Percentiles rank a stretch among this genome's conserved stretches.
phyloP scores from a whole-genome alignment of 2,797 vertebrate species.

The Epinephelus coioides region DNA sequence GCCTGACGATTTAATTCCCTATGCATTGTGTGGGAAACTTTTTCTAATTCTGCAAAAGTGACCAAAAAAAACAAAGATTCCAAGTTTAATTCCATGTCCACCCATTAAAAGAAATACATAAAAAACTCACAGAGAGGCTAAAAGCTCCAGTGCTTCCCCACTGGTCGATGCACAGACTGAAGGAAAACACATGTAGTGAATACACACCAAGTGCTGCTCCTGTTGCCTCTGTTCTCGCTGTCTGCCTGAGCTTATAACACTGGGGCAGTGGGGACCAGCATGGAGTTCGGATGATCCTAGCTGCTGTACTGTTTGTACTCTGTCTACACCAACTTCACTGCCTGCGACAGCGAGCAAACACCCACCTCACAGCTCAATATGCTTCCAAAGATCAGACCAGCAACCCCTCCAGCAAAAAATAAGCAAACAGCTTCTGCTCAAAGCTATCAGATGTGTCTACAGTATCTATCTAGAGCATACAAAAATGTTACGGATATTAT shows the following conservation, averaged over 20 bases:
- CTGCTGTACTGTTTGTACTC: conserved; percentile 60
- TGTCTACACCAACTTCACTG: conserved; percentile 46
- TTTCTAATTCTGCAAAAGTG: background rate
- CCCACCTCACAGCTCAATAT: conserved; percentile 52
- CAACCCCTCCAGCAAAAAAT: conserved; percentile 22
- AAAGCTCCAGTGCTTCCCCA: background rate
- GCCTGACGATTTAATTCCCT: background rate
- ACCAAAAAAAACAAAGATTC: background rate
- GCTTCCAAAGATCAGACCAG: conserved; percentile 42
- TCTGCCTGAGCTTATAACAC: conserved; percentile 55
- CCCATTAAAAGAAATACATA: background rate
- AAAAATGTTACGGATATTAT: background rate
- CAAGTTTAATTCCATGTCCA: background rate
- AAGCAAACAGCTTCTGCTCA: conserved; percentile 26
- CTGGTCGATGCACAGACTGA: background rate
- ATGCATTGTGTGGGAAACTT: too few species aligned
- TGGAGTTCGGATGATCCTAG: conserved; percentile 50
- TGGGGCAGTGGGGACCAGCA: conserved; percentile 54
- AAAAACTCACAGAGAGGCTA: too few species aligned
- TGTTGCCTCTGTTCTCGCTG: conserved; percentile 33
- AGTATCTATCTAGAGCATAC: background rate
- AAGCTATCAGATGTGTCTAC: background rate
- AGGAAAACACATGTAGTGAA: conserved; percentile 6
- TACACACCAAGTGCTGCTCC: background rate
- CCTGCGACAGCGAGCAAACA: conserved; percentile 55